A percentile compares a stretch with the other conserved stretches of the same genome.
Evolutionary conservation across 2,888 invertebrate genomes (phyloP).

Genomic region (Empis livida): DNA sequence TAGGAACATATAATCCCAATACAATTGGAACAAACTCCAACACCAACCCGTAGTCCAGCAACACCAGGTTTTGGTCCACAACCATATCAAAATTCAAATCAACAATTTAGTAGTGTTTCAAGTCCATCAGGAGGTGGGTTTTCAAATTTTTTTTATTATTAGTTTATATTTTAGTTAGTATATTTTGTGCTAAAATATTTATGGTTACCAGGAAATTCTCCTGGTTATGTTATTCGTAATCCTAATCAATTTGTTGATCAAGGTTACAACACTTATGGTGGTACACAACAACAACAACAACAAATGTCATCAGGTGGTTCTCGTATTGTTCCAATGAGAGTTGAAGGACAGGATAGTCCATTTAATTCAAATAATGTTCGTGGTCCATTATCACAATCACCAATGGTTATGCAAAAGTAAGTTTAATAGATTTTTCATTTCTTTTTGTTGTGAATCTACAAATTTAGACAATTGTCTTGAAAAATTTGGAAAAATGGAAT

Average conservation of each 20-base stretch:
- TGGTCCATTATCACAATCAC: slow-evolving; percentile 30
- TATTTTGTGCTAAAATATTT: too few relatives aligned
- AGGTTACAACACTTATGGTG: slow-evolving; percentile 32
- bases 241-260: slow-evolving; percentile 38
- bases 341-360: slow-evolving; percentile 33
- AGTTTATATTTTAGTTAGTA: too few relatives aligned
- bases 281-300: slow-evolving; percentile 19
- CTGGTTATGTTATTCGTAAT: slow-evolving; percentile 31
- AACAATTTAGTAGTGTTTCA: slow-evolving; percentile 16
- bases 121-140: slow-evolving; percentile 13
- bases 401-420: slow-evolving; percentile 35
- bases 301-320: slow-evolving; percentile 32
- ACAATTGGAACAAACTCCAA: slow-evolving; percentile 30
- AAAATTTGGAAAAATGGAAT: too few relatives aligned
- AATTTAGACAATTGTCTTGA: too few relatives aligned
- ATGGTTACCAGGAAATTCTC: slow-evolving; percentile 13
- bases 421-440: slow-evolving; percentile 8
- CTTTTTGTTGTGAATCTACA: too few relatives aligned
- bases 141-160: too few relatives aligned
- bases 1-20: slow-evolving; percentile 36
- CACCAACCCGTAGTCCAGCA: slow-evolving; percentile 24
- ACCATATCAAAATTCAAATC: slow-evolving; percentile 19
- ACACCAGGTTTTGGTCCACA: slow-evolving; percentile 23
- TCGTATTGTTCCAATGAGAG: slow-evolving; percentile 48
- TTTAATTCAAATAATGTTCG: slow-evolving; percentile 17